Evolutionary conservation across 2,113 vertebrate genomes (phyloP), one percentile per base, ranked within the genome.

Genomic region (Xenus cinereus): DNA sequence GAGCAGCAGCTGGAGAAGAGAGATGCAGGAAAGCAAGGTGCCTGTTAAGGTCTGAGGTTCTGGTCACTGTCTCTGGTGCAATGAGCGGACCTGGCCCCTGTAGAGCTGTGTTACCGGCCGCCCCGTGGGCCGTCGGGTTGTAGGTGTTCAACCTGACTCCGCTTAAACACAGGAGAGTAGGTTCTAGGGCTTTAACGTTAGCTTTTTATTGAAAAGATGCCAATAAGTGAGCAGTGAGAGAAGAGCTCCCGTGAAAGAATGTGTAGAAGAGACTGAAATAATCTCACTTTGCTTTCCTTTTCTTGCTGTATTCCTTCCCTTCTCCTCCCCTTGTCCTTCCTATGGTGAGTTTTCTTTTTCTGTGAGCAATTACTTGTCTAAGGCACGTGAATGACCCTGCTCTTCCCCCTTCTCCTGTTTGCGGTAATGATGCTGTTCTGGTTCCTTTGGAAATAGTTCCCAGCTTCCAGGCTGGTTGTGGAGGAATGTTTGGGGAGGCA

Each of bases 51-150:
- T 8, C 27, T 48, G 32, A 5, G 16, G 48, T 10, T 30, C 54
- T 7, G 14, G 41, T 37, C 48, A 1, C 9, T 21, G 41, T 41
- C 26, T 33, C 30, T 20, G 2, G 2, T 5, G 5, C 6, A 2
- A 1, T 3, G 6, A 18, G 26, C 1, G 1, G 45, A 20, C 27
- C 39, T 2, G 2, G 10, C 53, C 50, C 51, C 45, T 5, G 3
- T 3, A 3, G n/a, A 45, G n/a, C 64, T 14, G 43, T 9, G 1
- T 13, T 6, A 6, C 5, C 7, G 16, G 6, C 16, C 6, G 3
- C 41, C 28, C 26, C 13, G 14, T 39, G 4, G 39, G 22, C 10
- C 7, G 22, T 23, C 12, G 9, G 1, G 10, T 19, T 12, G 2
- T 22, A 3, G 14, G 19, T 16, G 7, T 13, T 41, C 16, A 30